Conservation (phyloP, 2,888 invertebrate species). For the Eucera pruinosa region DNA sequence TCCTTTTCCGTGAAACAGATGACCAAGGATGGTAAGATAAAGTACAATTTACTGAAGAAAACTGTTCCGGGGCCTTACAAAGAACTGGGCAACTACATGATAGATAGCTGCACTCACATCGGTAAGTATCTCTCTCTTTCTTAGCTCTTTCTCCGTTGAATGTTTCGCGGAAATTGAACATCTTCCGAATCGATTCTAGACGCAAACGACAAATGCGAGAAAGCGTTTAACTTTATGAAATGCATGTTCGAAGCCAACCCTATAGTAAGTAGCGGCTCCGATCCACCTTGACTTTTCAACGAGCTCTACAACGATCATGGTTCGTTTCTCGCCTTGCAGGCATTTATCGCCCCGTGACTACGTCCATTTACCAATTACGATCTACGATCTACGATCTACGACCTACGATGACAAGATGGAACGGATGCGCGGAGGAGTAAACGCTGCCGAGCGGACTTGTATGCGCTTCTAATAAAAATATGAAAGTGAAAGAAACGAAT, state of each 20-base stretch:
- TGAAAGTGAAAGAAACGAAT: too few relatives aligned
- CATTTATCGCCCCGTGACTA: constrained; percentile 65
- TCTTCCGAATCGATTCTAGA: constrained; percentile 62
- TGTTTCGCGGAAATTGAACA: background rate
- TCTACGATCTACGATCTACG: too few relatives aligned
- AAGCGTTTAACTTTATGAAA: constrained; percentile 72
- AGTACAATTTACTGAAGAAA: constrained; percentile 58
- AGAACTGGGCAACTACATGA: constrained; percentile 50
- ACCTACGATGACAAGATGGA: too few relatives aligned
- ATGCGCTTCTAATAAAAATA: too few relatives aligned
- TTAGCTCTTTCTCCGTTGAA: background rate
- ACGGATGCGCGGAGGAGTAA: too few relatives aligned
- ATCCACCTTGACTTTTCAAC: background rate
- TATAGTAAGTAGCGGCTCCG: constrained; percentile 65
- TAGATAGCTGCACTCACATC: constrained; percentile 61
- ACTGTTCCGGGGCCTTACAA: constrained; percentile 61
- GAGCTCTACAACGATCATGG: too few relatives aligned
- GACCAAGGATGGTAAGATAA: constrained; percentile 48
- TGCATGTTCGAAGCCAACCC: constrained; percentile 77
- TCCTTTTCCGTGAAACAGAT: constrained; percentile 11
- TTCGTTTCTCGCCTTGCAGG: constrained; percentile 53
- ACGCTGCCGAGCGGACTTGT: too few relatives aligned
- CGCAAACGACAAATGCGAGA: constrained; percentile 74
- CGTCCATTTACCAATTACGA: too few relatives aligned
- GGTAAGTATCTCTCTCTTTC: constrained; percentile 54